A percentile compares a stretch with the other conserved stretches of the same genome.
Evolutionary conservation across 37 sponge, comb jelly and placozoan genomes (phyloP).

Genomic region (Lycopodina hypogea): DNA sequence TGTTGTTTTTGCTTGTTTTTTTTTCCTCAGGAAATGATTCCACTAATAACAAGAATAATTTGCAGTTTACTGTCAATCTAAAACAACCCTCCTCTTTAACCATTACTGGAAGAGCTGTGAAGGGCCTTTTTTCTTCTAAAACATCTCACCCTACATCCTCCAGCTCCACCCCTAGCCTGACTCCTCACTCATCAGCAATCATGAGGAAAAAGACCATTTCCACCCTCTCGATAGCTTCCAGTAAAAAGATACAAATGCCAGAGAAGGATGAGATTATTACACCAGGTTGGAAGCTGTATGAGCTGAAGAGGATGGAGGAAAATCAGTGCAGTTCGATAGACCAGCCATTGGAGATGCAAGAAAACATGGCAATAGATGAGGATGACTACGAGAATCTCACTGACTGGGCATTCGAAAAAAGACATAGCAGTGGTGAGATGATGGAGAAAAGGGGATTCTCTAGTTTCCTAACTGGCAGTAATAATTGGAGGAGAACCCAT

Average conservation of each 20-base stretch:
- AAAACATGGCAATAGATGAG: too few relatives aligned
- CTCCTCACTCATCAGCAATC: background rate
- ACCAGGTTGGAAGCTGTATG: constrained; percentile 68
- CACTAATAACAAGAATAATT: background rate
- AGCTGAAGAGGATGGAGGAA: background rate
- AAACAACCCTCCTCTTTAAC: background rate
- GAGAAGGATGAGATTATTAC: constrained; percentile 89
- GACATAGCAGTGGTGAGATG: constrained; percentile 55
- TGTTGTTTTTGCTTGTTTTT: background rate
- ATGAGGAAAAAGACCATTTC: constrained; percentile 31
- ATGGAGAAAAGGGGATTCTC: constrained; percentile 56
- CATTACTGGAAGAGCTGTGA: background rate
- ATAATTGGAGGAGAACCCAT: constrained; percentile 29
- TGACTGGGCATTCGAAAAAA: constrained; percentile 16
- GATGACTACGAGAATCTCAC: constrained; percentile 20
- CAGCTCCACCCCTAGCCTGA: constrained; percentile 3
- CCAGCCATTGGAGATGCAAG: background rate
- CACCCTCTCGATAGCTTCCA: constrained; percentile 62
- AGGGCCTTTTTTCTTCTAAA: constrained; percentile 12
- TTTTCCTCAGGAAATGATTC: background rate
- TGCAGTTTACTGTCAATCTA: background rate
- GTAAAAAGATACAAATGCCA: constrained; percentile 64
- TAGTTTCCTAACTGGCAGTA: constrained; percentile 55
- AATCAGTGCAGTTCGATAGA: background rate
- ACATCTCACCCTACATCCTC: background rate